Conservation (phyloP, 2,797 vertebrate genomes). For the Coreius guichenoti region DNA sequence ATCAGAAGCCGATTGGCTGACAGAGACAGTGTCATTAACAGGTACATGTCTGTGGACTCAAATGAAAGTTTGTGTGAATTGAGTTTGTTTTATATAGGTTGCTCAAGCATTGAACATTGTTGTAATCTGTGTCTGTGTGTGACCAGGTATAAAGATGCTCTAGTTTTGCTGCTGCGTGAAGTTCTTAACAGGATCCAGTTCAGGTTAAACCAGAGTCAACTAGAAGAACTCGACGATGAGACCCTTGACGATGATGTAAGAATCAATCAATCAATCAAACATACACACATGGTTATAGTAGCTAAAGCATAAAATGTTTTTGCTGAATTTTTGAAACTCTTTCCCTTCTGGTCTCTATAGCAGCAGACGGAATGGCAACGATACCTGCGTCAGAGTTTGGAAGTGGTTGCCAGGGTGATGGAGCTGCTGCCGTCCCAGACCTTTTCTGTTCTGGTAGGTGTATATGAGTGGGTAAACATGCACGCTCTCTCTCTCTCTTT, state of each 20-base stretch:
- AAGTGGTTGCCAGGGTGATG: slow-evolving; percentile 99
- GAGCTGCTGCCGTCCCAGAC: slow-evolving; percentile 97
- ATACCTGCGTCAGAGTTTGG: slow-evolving; percentile 97
- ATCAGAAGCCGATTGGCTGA: slow-evolving; percentile 94
- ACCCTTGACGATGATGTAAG: slow-evolving; percentile 97
- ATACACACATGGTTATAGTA: neutral
- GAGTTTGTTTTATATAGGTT: neutral
- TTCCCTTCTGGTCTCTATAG: slow-evolving; percentile 72
- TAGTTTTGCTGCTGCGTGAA: slow-evolving; percentile 92
- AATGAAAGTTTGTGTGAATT: neutral
- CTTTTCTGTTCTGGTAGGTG: slow-evolving; percentile 90
- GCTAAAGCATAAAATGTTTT: neutral
- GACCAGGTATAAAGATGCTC: slow-evolving; percentile 93
- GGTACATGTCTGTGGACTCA: slow-evolving; percentile 73
- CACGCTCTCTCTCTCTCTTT: neutral
- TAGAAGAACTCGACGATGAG: slow-evolving; percentile 97
- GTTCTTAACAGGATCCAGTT: slow-evolving; percentile 97
- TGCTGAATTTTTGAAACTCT: slow-evolving; percentile 17
- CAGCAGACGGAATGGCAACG: slow-evolving; percentile 98
- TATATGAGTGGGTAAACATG: slow-evolving; percentile 27
- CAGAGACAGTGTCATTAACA: slow-evolving; percentile 92
- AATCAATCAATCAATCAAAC: neutral
- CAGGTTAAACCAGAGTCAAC: slow-evolving; percentile 93
- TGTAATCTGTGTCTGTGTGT: slow-evolving; percentile 34
- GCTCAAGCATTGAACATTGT: neutral